These are phyloP conservation scores for Speoplatyrhinus poulsoni DNA, from an alignment of 2,113 vertebrate species.

Conservation along the genomic window DNA sequence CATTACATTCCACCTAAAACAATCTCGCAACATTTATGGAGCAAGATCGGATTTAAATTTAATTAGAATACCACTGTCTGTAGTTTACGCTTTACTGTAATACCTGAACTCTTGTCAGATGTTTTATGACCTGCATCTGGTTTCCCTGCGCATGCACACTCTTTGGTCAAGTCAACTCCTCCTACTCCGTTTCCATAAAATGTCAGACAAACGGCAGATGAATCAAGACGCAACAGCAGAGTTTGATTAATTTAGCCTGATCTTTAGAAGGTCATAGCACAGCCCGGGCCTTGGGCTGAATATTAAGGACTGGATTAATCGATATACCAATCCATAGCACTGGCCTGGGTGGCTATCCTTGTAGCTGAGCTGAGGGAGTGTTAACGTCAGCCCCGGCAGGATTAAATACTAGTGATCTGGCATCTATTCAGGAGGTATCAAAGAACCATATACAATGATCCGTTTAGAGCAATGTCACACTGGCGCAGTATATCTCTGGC, in stretches of 20 bases:
- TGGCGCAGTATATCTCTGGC: constrained; percentile 11
- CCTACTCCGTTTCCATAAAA: constrained; percentile 23
- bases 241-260: constrained; percentile 53
- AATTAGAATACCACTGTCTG: no score
- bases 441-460: constrained; percentile 22
- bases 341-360: constrained; percentile 49
- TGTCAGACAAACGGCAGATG: constrained; percentile 46
- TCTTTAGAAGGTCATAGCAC: constrained; percentile 59
- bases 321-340: constrained; percentile 51
- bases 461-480: constrained; percentile 28
- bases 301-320: constrained; percentile 76
- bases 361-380: constrained; percentile 39
- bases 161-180: constrained; percentile 20
- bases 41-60: no score
- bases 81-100: constrained; percentile 1
- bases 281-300: constrained; percentile 65
- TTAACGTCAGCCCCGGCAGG: constrained; percentile 52
- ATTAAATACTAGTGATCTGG: constrained; percentile 66
- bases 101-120: constrained; percentile 7
- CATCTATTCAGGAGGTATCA: constrained; percentile 32
- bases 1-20: no score
- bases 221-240: constrained; percentile 59
- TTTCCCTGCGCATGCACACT: constrained; percentile 8
- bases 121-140: neutral
- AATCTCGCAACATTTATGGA: no score